Conservation (phyloP, 2,797 vertebrate species). For the Geotrypetes seraphini region DNA sequence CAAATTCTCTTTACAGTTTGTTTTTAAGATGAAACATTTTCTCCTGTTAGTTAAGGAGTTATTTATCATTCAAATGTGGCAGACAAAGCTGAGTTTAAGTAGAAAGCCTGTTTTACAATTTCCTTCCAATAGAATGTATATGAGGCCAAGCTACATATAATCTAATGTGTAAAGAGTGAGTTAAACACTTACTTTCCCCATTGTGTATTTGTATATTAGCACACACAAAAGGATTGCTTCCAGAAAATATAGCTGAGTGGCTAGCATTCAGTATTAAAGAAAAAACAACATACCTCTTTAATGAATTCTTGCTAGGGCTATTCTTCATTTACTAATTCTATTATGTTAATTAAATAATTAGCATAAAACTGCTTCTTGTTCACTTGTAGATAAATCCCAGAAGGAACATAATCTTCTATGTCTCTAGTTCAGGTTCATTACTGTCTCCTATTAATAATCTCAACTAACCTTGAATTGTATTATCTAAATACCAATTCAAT, state of each 20-base stretch:
- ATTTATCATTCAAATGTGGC: constrained; percentile 12
- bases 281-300: too few relatives aligned
- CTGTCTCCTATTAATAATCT: constrained; percentile 30
- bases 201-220: constrained; percentile 25
- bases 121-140: constrained; percentile 15
- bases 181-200: constrained; percentile 10
- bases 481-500: constrained; percentile 20
- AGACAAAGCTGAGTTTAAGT: constrained; percentile 19
- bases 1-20: constrained; percentile 26
- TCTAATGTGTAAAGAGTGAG: constrained; percentile 24
- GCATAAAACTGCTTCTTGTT: constrained; percentile 52
- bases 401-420: constrained; percentile 36
- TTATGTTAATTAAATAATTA: constrained; percentile 68
- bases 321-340: constrained; percentile 60
- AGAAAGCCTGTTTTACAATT: constrained; percentile 21
- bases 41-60: constrained; percentile 14
- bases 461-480: constrained; percentile 47
- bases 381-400: constrained; percentile 45
- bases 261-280: constrained; percentile 36
- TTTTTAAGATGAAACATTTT: constrained; percentile 10
- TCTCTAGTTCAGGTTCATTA: constrained; percentile 47
- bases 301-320: constrained; percentile 56
- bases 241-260: constrained; percentile 31
- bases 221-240: constrained; percentile 27
- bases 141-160: constrained; percentile 28